A percentile compares a stretch with the other conserved stretches of the same genome.
phyloP scores from a whole-genome alignment of 92 coral and sea anemone species.

The Metridium senile region DNA sequence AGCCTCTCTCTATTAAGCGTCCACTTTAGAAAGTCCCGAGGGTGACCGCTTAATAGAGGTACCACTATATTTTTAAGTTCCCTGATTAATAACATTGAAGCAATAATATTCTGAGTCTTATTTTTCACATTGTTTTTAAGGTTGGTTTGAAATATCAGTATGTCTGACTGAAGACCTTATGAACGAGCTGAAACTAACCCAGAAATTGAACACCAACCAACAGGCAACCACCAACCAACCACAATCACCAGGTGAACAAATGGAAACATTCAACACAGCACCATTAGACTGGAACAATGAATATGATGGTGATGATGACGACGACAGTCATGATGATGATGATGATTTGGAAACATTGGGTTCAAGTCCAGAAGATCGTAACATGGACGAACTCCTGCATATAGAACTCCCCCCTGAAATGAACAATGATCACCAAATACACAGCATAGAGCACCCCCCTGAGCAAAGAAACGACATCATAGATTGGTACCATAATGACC shows the following conservation, averaged over 20 bases:
- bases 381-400: neutral
- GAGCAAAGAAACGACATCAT: neutral
- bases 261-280: neutral
- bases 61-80: too few species aligned
- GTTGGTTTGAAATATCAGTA: slow-evolving; percentile 90
- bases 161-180: slow-evolving; percentile 75
- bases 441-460: slow-evolving; percentile 6
- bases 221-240: neutral
- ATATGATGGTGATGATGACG: slow-evolving; percentile 39
- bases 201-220: neutral
- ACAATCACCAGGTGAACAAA: neutral
- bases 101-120: neutral
- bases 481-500: slow-evolving; percentile 8
- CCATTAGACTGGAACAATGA: slow-evolving; percentile 23
- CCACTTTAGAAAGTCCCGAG: too few species aligned
- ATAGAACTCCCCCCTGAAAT: neutral
- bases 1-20: too few species aligned
- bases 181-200: slow-evolving; percentile 30
- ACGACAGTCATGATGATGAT: slow-evolving; percentile 18
- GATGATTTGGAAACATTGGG: slow-evolving; percentile 9
- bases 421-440: neutral
- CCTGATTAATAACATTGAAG: too few species aligned
- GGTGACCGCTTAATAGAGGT: too few species aligned
- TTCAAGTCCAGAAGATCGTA: slow-evolving; percentile 10
- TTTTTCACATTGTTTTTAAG: slow-evolving; percentile 71